Evolutionary conservation across 2,888 invertebrate species (phyloP).

Genomic region (Calameuta filiformis): DNA sequence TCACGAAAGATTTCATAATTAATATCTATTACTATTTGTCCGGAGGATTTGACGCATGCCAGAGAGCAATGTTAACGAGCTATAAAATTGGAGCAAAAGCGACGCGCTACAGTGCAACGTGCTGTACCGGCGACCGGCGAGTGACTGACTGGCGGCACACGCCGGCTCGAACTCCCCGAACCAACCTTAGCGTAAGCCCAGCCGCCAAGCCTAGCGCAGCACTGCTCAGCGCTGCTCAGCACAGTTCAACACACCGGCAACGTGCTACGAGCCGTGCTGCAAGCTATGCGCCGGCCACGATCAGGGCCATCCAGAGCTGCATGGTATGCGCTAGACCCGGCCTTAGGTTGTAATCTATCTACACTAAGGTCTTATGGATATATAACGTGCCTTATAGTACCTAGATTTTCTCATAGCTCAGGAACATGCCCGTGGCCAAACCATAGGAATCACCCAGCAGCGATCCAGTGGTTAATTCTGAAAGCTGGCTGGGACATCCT

Average conservation of each 20-base stretch:
- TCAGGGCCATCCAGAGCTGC: neutral
- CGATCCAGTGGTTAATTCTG: neutral
- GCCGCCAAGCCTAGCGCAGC: conserved; percentile 3
- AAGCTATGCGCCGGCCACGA: neutral
- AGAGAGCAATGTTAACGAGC: neutral
- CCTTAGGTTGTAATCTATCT: neutral
- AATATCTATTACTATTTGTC: neutral
- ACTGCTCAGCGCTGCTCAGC: neutral
- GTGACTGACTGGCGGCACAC: conserved; percentile 49
- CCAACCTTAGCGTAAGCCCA: conserved; percentile 30
- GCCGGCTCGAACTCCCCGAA: conserved; percentile 23
- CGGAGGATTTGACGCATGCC: neutral
- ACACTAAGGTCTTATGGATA: neutral
- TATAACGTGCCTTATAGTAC: neutral
- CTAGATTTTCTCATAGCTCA: neutral
- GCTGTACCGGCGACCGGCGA: conserved; percentile 52
- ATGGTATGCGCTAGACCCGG: neutral
- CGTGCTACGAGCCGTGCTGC: neutral
- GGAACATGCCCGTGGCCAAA: neutral
- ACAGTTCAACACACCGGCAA: neutral
- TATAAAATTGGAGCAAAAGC: neutral
- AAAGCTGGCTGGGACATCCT: neutral
- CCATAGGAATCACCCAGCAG: neutral
- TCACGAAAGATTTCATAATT: neutral
- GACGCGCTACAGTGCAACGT: neutral